Percentiles rank a stretch among this genome's conserved stretches.
Evolutionary conservation across 2,888 invertebrate species (phyloP).

Genomic region (Dryocosmus kuriphilus): DNA sequence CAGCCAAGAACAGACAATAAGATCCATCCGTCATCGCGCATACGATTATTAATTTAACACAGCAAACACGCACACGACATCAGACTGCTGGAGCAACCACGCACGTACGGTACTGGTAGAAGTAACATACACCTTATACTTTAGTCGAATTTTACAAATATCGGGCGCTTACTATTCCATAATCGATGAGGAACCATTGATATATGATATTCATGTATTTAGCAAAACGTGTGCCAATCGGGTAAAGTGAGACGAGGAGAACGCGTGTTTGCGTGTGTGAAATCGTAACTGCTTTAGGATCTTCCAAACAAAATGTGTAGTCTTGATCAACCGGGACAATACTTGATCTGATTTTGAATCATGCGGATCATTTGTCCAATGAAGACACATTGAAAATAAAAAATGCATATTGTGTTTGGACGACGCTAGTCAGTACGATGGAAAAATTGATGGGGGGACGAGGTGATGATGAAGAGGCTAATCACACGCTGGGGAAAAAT

Average conservation of each 20-base stretch:
- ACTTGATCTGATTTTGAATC: too few relatives aligned
- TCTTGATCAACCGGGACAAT: too few relatives aligned
- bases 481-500: not conserved
- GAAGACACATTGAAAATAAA: too few relatives aligned
- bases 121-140: constrained; percentile 66
- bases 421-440: not conserved
- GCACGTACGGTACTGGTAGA: constrained; percentile 65
- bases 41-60: constrained; percentile 30
- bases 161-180: constrained; percentile 67
- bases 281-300: not conserved
- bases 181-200: constrained; percentile 75
- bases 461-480: not conserved
- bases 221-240: constrained; percentile 72
- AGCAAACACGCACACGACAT: constrained; percentile 42
- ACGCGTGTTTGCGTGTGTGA: constrained; percentile 52
- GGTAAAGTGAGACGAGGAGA: constrained; percentile 64
- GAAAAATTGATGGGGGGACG: not conserved
- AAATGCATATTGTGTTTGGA: not conserved
- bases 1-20: constrained; percentile 19
- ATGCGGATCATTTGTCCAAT: too few relatives aligned
- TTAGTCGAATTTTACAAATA: constrained; percentile 72
- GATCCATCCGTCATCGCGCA: constrained; percentile 19
- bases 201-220: constrained; percentile 71
- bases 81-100: constrained; percentile 70
- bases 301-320: not conserved